Evolutionary conservation across 2,113 vertebrate species (phyloP), one percentile per base, ranked within the genome.

Genomic region (Stegastes partitus): DNA sequence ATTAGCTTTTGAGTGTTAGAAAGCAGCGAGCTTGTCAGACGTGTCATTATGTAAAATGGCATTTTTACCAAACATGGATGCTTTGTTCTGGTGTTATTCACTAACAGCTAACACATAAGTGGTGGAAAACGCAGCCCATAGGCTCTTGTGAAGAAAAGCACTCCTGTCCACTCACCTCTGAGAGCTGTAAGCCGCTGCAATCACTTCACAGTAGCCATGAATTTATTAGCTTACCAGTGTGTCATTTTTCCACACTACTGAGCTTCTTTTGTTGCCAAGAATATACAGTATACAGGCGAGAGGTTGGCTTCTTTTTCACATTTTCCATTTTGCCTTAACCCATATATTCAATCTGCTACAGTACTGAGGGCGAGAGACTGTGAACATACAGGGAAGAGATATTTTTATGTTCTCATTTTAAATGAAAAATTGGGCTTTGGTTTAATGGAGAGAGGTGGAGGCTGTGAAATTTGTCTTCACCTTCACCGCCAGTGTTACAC

Each of bases 151-250:
- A 44, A 53, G 49, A n/a, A 54, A 51, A 71, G 8, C 63, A 2
- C 68, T 83, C 50, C n/a, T 11, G 22, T 61, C 66, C 66, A 37
- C 61, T 65, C 54, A 56, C 55, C 14, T 31, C 22, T 22, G 39
- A 72, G 69, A 68, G 53, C 22, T 22, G 45, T 65, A 66, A 68
- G 53, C 51, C 0, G 0, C 68, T 69, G 49, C 63, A 51, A 54
- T 77, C 62, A 62, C 51, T 79, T 56, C 71, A 71, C 26, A 77
- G 81, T 10, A 61, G 47, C 65, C 66, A 75, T 68, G 47, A 68
- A 79, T 28, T 74, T 65, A 79, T 58, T 42, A 51, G n/a, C 44
- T 76, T 57, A 65, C 51, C 74, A 6, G 2, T 23, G 55, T 15
- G 18, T 56, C n/a, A 11, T 84, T 77, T 80, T 44, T 68, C 51